These are phyloP conservation scores for Spongia lamella DNA, from an alignment of 37 sponge, comb jelly and placozoan genomes.

Conservation along the genomic window DNA sequence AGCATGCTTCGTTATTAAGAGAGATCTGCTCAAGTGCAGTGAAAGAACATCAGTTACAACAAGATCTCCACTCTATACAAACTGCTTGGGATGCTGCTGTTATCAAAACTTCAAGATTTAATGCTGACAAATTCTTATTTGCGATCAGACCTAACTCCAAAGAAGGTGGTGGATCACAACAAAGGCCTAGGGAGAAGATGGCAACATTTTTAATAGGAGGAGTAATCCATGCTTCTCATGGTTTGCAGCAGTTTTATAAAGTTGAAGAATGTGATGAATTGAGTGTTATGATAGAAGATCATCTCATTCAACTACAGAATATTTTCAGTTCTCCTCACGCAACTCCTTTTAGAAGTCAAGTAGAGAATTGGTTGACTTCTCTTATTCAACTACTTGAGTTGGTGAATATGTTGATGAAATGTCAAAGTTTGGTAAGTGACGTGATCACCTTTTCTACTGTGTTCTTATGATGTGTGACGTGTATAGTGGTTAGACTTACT, in stretches of 20 bases:
- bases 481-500: slow-evolving; percentile 63
- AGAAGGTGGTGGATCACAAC: not conserved
- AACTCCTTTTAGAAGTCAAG: slow-evolving; percentile 24
- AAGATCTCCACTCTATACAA: not conserved
- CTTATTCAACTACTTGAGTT: slow-evolving; percentile 48
- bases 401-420: slow-evolving; percentile 16
- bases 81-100: not conserved
- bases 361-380: slow-evolving; percentile 13
- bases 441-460: not conserved
- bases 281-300: slow-evolving; percentile 32
- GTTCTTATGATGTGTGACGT: not conserved
- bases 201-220: slow-evolving; percentile 35
- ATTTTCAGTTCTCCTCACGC: slow-evolving; percentile 41
- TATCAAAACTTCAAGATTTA: not conserved
- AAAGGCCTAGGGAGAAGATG: slow-evolving; percentile 23
- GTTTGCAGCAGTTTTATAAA: not conserved
- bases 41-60: slow-evolving; percentile 44
- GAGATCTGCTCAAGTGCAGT: slow-evolving; percentile 65
- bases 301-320: slow-evolving; percentile 45
- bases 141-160: not conserved
- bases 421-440: slow-evolving; percentile 59
- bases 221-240: not conserved
- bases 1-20: slow-evolving; percentile 38
- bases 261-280: slow-evolving; percentile 37
- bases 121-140: not conserved